Evolutionary conservation across 1,140 invertebrate genomes (phyloP).

Genomic region (Drosophila pallidifrons): DNA sequence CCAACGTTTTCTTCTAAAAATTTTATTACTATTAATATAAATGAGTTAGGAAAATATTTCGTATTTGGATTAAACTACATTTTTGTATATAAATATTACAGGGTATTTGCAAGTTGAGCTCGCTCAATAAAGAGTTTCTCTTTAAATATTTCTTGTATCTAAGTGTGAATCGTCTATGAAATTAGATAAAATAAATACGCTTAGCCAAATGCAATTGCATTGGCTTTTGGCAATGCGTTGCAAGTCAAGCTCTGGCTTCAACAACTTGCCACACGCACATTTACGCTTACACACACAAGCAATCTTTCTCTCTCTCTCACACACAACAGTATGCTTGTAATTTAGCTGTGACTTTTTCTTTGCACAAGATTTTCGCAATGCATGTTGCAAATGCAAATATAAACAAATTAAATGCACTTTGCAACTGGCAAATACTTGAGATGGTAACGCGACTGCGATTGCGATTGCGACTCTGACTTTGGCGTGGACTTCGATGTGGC

Average conservation of each 20-base stretch:
- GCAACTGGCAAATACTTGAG: slow-evolving; percentile 55
- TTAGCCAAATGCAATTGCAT: slow-evolving; percentile 26
- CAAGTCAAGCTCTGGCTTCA: slow-evolving; percentile 38
- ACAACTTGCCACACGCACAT: slow-evolving; percentile 41
- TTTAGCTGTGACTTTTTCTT: slow-evolving; percentile 44
- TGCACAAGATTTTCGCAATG: slow-evolving; percentile 44
- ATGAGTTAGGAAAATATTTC: too few species aligned
- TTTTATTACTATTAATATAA: too few species aligned
- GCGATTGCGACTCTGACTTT: neutral
- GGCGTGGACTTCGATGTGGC: neutral
- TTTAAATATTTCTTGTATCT: neutral
- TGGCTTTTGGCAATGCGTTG: slow-evolving; percentile 23
- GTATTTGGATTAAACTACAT: neutral
- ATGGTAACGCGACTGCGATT: neutral
- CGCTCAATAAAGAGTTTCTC: neutral
- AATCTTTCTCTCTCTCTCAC: neutral
- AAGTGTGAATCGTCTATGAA: slow-evolving; percentile 43
- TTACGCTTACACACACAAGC: slow-evolving; percentile 2
- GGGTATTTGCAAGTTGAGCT: neutral
- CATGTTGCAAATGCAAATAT: slow-evolving; percentile 61
- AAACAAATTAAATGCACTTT: slow-evolving; percentile 70
- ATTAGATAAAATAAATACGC: slow-evolving; percentile 67
- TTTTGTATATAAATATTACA: neutral
- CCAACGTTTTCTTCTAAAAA: too few species aligned
- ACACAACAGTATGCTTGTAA: slow-evolving; percentile 17